Conservation (phyloP, 1,140 invertebrate species). For the Lucilia sericata region DNA sequence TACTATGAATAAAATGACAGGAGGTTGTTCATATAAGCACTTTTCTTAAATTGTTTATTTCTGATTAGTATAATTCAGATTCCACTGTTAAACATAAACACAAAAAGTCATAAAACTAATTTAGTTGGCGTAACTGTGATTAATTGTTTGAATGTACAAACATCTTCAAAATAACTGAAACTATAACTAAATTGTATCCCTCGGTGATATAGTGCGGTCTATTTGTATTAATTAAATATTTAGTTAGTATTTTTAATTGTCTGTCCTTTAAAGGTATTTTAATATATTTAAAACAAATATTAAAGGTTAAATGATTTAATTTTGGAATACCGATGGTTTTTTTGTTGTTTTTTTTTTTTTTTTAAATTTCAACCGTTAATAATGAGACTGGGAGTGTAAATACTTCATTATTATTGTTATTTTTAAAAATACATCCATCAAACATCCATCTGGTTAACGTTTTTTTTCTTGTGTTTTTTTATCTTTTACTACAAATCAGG, state of each 20-base stretch:
- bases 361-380: conserved; percentile 13
- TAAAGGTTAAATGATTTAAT: conserved; percentile 17
- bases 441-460: neutral
- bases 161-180: neutral
- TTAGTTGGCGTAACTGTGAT: conserved; percentile 25
- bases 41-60: too few species aligned
- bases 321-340: neutral
- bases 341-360: neutral
- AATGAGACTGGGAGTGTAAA: neutral
- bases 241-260: too few species aligned
- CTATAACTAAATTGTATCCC: neutral
- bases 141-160: neutral
- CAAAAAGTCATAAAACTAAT: neutral
- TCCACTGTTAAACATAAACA: neutral
- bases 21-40: too few species aligned
- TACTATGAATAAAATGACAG: too few species aligned
- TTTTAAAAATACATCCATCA: neutral
- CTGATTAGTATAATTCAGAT: neutral
- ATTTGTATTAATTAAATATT: neutral
- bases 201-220: neutral
- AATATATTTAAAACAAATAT: neutral
- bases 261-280: too few species aligned
- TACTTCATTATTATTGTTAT: neutral
- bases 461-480: neutral
- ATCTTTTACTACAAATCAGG: neutral